Base-by-base conservation (phyloP, 2,797 vertebrate species). In the Sciurus vulgaris region DNA sequence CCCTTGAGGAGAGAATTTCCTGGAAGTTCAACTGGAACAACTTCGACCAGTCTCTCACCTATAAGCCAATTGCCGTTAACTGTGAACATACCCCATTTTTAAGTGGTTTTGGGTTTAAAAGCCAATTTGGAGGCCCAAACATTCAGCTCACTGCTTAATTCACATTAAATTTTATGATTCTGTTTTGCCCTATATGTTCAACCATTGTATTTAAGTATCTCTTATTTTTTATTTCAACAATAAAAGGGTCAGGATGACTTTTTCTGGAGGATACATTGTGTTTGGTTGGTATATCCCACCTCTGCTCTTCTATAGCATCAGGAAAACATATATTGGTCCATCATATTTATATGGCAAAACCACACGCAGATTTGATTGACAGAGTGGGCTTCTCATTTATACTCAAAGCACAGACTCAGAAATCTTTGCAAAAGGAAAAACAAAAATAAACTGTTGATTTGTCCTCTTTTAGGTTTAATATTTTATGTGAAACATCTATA, bases 11-110 rank as follows among this genome's bases (percentile, higher is more conserved):
- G 98, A 99, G 99, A 98, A 99, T 99, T 98, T 99, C 99, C 98
- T 99, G 98, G 99, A 99, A 98, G 99, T 99, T 94, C 99, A 99
- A 98, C 99, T 99, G 99, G 99, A 99, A 98, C 99, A 99, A 98
- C 99, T 99, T 98, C 99, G 99, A 98, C 99, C 99, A 44, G 99
- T 99, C 98, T 99, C 99, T 97, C 99, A 99, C 98, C 99, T 99
- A 98, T 99, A 99, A 99, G 98, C 98, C 98, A 98, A 97, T 97
- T 97, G 98, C 98, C 98, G 93, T 98, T 98, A 98, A 99, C 98
- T 98, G 98, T 98, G 98, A 98, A 98, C 98, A 98, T 97, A 97
- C 97, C 98, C 96, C 33, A 97, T 98, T 98, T 98, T 98, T 98
- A 98, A 98, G 97, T 97, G 97, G 98, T 98, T 97, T 97, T 95